A percentile compares a stretch with the other conserved stretches of the same genome.
phyloP scores from a whole-genome alignment of 1,140 invertebrate species.

The Platorchestia sp. region DNA sequence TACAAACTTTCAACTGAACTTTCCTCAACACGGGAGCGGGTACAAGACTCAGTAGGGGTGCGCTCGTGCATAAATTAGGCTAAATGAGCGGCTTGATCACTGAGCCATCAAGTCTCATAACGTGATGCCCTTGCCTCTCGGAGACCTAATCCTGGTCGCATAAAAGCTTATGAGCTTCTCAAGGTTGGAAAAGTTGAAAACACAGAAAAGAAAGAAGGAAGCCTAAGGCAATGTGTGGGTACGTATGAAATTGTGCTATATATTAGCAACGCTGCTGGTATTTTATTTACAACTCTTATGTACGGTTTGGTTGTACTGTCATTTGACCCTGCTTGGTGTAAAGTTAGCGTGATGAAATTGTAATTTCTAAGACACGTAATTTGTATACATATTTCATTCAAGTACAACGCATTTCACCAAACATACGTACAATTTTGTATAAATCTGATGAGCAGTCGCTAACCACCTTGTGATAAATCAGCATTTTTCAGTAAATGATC shows the following conservation, averaged over 20 bases:
- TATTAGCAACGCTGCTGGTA: neutral
- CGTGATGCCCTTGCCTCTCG: neutral
- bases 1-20: neutral
- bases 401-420: too few species aligned
- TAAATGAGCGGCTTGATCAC: neutral
- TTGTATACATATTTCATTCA: too few species aligned
- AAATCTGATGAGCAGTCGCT: too few species aligned
- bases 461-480: too few species aligned
- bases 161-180: neutral
- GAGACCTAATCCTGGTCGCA: neutral
- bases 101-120: neutral
- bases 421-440: too few species aligned
- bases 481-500: too few species aligned
- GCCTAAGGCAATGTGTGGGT: neutral
- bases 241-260: neutral
- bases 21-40: neutral
- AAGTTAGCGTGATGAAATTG: too few species aligned
- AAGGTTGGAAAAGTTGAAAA: neutral
- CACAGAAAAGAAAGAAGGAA: neutral
- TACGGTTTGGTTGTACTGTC: too few species aligned
- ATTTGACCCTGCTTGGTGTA: too few species aligned
- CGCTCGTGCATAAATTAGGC: neutral
- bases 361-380: too few species aligned
- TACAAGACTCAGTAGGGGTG: neutral
- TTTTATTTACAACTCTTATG: too few species aligned